A percentile compares a stretch with the other conserved stretches of the same genome.
phyloP scores from a whole-genome alignment of 1,140 invertebrate genomes.

The Meloidogyne exigua region DNA sequence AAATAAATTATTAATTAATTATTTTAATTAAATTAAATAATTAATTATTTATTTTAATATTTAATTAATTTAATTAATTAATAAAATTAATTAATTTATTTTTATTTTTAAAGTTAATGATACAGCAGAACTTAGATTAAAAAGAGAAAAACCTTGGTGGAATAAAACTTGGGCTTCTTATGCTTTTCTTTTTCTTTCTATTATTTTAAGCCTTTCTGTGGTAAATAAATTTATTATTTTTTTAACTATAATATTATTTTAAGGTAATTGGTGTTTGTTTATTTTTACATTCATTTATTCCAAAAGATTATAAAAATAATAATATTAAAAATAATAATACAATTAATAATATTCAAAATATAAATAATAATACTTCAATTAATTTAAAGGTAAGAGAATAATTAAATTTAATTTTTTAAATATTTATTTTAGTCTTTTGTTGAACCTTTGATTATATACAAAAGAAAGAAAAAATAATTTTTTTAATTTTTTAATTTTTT shows the following conservation, averaged over 20 bases:
- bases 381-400: neutral
- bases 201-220: slow-evolving; percentile 22
- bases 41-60: no score
- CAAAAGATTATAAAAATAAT: slow-evolving; percentile 14
- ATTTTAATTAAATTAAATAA: neutral
- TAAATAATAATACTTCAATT: neutral
- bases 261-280: slow-evolving; percentile 23
- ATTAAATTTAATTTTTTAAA: neutral
- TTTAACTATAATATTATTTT: neutral
- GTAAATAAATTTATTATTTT: neutral
- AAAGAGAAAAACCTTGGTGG: slow-evolving; percentile 13
- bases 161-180: slow-evolving; percentile 12
- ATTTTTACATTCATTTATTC: slow-evolving; percentile 26
- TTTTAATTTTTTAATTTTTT: no score
- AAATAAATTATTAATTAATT: neutral
- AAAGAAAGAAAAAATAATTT: neutral
- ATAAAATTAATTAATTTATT: no score
- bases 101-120: slow-evolving; percentile 15
- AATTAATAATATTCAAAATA: neutral
- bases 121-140: neutral
- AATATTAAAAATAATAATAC: neutral
- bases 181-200: slow-evolving; percentile 17
- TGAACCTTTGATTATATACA: neutral
- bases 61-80: no score
- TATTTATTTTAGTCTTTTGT: neutral